Percentiles rank a stretch among this genome's conserved stretches.
Conservation (phyloP, 2,113 vertebrate genomes). For the Pogona vitticeps region DNA sequence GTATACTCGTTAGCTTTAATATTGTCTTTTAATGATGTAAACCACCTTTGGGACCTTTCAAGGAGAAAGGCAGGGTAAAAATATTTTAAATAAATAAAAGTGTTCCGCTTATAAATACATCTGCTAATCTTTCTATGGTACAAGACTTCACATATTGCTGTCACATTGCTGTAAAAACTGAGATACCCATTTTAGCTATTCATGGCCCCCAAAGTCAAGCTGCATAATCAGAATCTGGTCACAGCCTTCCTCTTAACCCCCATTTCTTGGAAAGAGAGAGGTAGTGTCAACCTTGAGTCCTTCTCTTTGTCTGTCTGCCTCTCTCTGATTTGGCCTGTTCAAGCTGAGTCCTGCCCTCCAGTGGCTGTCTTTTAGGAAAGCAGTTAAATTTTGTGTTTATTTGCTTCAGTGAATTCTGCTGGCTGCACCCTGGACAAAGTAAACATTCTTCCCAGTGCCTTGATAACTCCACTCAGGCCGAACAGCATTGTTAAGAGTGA, state of each 20-base stretch:
- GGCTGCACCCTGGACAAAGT: slow-evolving; percentile 84
- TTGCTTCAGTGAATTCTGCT: slow-evolving; percentile 79
- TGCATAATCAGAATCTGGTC: neutral
- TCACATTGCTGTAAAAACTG: neutral
- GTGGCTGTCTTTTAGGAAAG: neutral
- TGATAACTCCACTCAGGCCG: slow-evolving; percentile 87
- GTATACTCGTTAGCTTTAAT: too few species aligned
- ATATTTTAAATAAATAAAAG: too few species aligned
- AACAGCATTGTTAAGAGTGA: slow-evolving; percentile 90
- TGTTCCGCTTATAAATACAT: neutral
- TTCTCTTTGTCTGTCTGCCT: neutral
- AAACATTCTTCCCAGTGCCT: slow-evolving; percentile 81
- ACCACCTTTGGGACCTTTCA: too few species aligned
- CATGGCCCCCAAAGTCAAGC: neutral
- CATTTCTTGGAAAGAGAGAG: neutral
- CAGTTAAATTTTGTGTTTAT: slow-evolving; percentile 19
- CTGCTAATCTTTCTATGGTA: neutral
- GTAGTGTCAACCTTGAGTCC: too few species aligned
- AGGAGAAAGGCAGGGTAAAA: too few species aligned
- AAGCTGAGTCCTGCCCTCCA: neutral
- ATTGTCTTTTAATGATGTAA: too few species aligned
- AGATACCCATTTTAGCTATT: neutral
- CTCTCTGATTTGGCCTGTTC: neutral
- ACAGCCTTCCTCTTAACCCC: neutral
- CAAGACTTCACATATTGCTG: neutral